Evolutionary conservation across 2,113 vertebrate genomes (phyloP).

Genomic region (Nycticebus coucang): DNA sequence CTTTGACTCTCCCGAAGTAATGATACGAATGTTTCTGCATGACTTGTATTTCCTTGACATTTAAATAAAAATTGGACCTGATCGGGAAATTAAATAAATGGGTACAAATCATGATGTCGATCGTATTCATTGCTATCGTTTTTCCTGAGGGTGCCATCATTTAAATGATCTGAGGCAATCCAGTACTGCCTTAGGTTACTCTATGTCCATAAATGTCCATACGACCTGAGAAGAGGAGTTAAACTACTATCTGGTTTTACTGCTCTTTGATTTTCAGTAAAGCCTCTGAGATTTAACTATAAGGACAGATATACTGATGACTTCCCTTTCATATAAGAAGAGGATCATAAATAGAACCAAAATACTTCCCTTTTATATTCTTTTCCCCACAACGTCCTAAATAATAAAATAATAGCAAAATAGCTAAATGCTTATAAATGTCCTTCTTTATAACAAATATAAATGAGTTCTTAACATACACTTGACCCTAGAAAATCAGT

Average conservation of each 20-base stretch:
- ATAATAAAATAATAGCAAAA: constrained; percentile 50
- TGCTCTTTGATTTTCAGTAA: constrained; percentile 62
- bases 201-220: background rate
- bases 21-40: background rate
- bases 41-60: constrained; percentile 11
- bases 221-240: background rate
- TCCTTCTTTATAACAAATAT: background rate
- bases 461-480: constrained; percentile 48
- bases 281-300: constrained; percentile 56
- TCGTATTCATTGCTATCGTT: background rate
- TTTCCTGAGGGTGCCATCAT: background rate
- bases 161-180: constrained; percentile 35
- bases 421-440: constrained; percentile 43
- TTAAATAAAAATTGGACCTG: constrained; percentile 27
- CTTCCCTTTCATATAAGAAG: constrained; percentile 29
- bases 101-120: background rate
- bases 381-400: background rate
- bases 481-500: background rate
- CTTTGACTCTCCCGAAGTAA: background rate
- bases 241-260: constrained; percentile 62
- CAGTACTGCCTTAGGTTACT: background rate
- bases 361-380: background rate
- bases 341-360: constrained; percentile 58
- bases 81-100: constrained; percentile 6
- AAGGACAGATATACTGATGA: constrained; percentile 9